Evolutionary conservation across 2,888 invertebrate genomes (phyloP).

Genomic region (Stenolophus ochropezus): DNA sequence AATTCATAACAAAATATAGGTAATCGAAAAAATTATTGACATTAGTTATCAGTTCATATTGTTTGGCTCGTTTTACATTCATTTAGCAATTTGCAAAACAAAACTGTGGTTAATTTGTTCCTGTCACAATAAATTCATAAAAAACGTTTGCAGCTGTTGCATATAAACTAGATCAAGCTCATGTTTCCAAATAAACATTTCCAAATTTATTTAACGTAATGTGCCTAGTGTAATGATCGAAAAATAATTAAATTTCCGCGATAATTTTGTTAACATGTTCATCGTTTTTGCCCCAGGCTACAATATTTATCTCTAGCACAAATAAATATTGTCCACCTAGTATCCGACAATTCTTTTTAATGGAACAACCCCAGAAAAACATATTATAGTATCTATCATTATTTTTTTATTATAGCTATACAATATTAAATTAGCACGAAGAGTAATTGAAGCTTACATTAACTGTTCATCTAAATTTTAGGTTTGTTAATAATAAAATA

Average conservation of each 20-base stretch:
- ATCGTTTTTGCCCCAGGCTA: neutral
- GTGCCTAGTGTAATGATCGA: neutral
- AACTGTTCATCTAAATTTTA: no score
- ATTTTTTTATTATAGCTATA: no score
- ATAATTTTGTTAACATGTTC: neutral
- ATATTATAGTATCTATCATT: no score
- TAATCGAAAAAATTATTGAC: slow-evolving; percentile 27
- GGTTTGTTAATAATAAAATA: no score
- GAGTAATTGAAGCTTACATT: no score
- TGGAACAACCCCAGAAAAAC: no score
- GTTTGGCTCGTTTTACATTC: slow-evolving; percentile 16
- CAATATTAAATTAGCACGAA: no score
- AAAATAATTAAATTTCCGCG: slow-evolving; percentile 2
- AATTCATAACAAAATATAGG: slow-evolving; percentile 31
- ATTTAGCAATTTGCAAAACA: slow-evolving; percentile 39
- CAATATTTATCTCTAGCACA: neutral
- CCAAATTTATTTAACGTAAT: slow-evolving; percentile 2
- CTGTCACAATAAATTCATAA: slow-evolving; percentile 38
- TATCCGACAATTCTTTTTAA: no score
- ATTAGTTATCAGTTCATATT: slow-evolving; percentile 45
- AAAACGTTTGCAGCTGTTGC: slow-evolving; percentile 26
- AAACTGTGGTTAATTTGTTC: slow-evolving; percentile 40
- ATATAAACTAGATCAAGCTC: neutral
- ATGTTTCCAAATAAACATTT: slow-evolving; percentile 24
- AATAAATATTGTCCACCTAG: no score